Percentiles rank a stretch among this genome's conserved stretches.
Evolutionary conservation across 2,888 invertebrate species (phyloP).

Genomic region (Lysandra coridon): DNA sequence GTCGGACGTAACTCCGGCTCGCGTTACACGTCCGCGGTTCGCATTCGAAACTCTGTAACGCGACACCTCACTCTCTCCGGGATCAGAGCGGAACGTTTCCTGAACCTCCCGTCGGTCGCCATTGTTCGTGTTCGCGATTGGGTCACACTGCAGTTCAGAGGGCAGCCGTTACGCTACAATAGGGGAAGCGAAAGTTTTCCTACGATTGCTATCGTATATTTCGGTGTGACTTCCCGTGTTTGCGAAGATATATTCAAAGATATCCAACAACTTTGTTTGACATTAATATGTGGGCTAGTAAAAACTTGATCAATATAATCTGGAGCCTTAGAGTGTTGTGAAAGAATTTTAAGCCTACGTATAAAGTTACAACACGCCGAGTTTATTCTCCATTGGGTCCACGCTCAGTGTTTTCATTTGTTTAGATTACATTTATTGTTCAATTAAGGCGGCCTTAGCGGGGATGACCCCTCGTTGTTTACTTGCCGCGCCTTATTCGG

Average conservation of each 20-base stretch:
- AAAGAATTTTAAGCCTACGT: background rate
- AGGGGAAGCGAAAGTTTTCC: slow-evolving; percentile 68
- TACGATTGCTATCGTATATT: slow-evolving; percentile 62
- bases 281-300: background rate
- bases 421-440: slow-evolving; percentile 45
- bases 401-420: slow-evolving; percentile 42
- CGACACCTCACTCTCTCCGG: slow-evolving; percentile 70
- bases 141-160: slow-evolving; percentile 65
- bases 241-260: background rate
- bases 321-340: background rate
- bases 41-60: slow-evolving; percentile 65
- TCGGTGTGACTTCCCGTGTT: slow-evolving; percentile 57
- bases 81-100: slow-evolving; percentile 78
- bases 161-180: slow-evolving; percentile 69
- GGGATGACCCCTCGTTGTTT: slow-evolving; percentile 52
- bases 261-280: background rate
- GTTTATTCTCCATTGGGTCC: background rate
- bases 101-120: slow-evolving; percentile 60
- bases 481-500: slow-evolving; percentile 60
- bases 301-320: background rate
- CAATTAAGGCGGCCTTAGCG: slow-evolving; percentile 45
- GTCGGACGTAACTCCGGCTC: slow-evolving; percentile 53
- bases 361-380: slow-evolving; percentile 7
- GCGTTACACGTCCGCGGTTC: slow-evolving; percentile 71
- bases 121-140: slow-evolving; percentile 49